Conservation (phyloP, 1,140 invertebrate species). For the Platyscapa corneri region DNA sequence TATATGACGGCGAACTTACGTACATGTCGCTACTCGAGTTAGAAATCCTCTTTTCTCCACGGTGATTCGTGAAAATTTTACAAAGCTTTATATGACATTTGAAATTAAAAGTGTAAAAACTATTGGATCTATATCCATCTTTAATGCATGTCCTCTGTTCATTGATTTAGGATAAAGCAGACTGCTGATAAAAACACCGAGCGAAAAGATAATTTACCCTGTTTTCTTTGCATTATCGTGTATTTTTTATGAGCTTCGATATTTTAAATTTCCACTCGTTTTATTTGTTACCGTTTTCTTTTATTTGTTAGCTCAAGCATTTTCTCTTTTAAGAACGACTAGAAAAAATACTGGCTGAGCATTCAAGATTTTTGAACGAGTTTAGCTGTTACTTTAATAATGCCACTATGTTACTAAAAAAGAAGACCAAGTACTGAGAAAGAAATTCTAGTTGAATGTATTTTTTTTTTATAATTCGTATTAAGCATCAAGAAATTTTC, state of each 20-base stretch:
- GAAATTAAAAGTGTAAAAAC: not conserved
- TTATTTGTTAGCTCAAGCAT: not conserved
- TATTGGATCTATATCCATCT: not conserved
- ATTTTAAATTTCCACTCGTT: not conserved
- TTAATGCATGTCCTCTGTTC: not conserved
- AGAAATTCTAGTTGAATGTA: too few species aligned
- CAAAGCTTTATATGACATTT: not conserved
- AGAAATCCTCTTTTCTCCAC: not conserved
- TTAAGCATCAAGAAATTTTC: too few species aligned
- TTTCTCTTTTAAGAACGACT: not conserved
- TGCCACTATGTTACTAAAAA: not conserved
- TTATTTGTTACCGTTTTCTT: not conserved
- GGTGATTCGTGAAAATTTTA: conserved; percentile 24
- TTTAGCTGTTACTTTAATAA: not conserved
- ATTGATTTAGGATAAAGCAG: not conserved
- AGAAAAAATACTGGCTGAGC: too few species aligned
- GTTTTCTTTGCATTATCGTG: not conserved
- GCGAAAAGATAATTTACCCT: not conserved
- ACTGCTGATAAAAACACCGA: not conserved
- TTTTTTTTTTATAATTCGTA: too few species aligned
- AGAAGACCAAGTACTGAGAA: not conserved
- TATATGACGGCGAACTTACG: not conserved
- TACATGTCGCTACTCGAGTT: not conserved
- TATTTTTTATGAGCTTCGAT: not conserved
- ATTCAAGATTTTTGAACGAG: too few species aligned